Base-by-base conservation (phyloP, 2,888 invertebrate genomes). In the Philaethria dido region DNA sequence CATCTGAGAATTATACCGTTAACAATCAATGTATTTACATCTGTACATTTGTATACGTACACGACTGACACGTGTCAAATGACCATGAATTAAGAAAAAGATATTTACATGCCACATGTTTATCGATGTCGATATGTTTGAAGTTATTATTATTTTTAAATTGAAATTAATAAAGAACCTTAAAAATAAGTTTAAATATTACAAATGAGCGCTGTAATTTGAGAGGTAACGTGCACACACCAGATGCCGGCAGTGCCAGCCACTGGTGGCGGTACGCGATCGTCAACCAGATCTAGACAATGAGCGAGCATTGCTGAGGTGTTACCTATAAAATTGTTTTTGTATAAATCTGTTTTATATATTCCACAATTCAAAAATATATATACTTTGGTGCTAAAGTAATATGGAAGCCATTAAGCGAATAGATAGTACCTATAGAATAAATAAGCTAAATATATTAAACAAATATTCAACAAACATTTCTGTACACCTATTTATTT, bases 201-300 rank as follows among this genome's bases (percentile, higher is more conserved):
- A 42, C 42, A 52, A 55, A 54, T 64, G 48, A 47, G 44, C 52
- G 45, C 48, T 67, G 71, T 67, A 72, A 76, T 25, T 18, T 20
- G 72, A 73, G 73, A 62, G 72, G 68, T 69, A 60, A 54, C 63
- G 68, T 65, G 54, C 66, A 22, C 54, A 62, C 57, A 73, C 81
- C 89, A 89, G 86, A 89, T 85, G 86, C 73, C 81, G 89, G 89
- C 77, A 77, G 89, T 84, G 81, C 89, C 89, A 89, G 88, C 86
- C 87, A 86, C 87, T 81, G 83, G 71, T 70, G 73, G 52, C 22
- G 57, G 55, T 39, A n/a, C 55, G 42, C 72, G 76, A 72, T 72
- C 74, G 70, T 29, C 59, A 55, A 62, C 60, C 25, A 63, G 54
- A 67, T 62, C 61, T 42, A 39, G n/a, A n/a, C 25, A 11, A 33